A percentile compares a stretch with the other conserved stretches of the same genome.
phyloP scores from a whole-genome alignment of 2,888 invertebrate species.

The Drosophila multiciliata region DNA sequence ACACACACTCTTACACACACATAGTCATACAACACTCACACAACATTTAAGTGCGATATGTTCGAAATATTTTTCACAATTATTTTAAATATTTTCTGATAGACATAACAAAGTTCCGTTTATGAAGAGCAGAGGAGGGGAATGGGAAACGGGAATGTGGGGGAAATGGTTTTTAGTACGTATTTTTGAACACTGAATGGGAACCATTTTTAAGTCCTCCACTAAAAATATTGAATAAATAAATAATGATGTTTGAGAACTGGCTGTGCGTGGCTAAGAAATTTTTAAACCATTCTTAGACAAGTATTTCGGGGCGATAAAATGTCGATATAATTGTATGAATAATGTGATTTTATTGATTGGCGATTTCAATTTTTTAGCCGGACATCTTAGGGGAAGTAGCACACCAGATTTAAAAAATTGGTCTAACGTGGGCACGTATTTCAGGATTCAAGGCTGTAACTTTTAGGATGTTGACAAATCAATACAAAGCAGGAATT shows the following conservation, averaged over 20 bases:
- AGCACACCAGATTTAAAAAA: background rate
- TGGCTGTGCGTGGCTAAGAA: background rate
- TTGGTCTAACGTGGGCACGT: background rate
- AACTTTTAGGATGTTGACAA: background rate
- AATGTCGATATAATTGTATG: background rate
- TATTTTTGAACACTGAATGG: constrained; percentile 36
- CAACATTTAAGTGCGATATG: constrained; percentile 39
- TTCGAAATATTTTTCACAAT: constrained; percentile 70
- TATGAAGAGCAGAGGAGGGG: background rate
- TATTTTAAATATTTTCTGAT: constrained; percentile 68
- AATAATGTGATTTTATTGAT: background rate
- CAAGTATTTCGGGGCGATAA: background rate
- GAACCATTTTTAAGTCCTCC: constrained; percentile 52
- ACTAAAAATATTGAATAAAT: constrained; percentile 68
- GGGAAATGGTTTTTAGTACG: constrained; percentile 21
- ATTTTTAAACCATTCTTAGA: background rate
- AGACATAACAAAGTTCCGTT: background rate
- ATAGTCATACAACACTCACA: background rate
- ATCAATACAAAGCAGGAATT: no score
- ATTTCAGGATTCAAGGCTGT: background rate
- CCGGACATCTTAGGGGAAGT: background rate
- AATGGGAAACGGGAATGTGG: constrained; percentile 14
- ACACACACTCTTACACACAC: background rate
- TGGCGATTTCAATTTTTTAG: background rate
- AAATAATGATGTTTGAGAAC: constrained; percentile 57